Base-by-base conservation (phyloP, 2,888 invertebrate species). In the Latrodectus elegans region DNA sequence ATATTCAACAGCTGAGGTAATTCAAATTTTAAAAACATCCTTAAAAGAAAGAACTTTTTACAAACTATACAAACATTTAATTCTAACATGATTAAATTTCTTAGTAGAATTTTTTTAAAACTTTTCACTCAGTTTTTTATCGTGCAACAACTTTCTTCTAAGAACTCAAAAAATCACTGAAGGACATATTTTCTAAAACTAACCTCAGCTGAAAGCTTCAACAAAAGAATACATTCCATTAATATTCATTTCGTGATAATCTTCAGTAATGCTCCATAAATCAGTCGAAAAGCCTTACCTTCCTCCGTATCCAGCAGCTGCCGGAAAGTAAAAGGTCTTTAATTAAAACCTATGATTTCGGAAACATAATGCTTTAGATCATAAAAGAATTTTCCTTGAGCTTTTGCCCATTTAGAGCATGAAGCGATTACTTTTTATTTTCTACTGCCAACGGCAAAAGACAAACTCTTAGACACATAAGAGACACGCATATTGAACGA, bases 191-290 rank as follows among this genome's bases (percentile, higher is more conserved):
- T 38, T 38, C 81, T 81, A 81, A 81, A 81, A 81, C 74, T 81
- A 81, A 53, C 74, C 73, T 55, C 52, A 74, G 53, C 60, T 22
- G 80, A 74, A 53, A 17, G 65, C 17, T 38, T 72, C 67, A 65
- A 81, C 73, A 70, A 83, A 83, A 83, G 83, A 77, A 75, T 71
- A 77, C 26, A 71, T 76, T 71, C 53, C 83, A 77, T 83, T 83
- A 83, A 83, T 83, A 83, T 83, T 83, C 83, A 83, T 83, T 83
- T 76, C 55, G 76, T 71, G 60, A 65, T 77, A 77, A 83, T 83
- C 76, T 72, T 68, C 26, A 67, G 83, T 64, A 76, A 83, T 76
- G 83, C 71, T 71, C 67, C 83, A 83, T 83, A 83, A 83, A 83
- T 83, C 83, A 83, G 76, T 22, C 51, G 74, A 55, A 82, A 67